Conservation (phyloP, 2,797 vertebrate genomes). For the Heteromormyrus szaboi region DNA sequence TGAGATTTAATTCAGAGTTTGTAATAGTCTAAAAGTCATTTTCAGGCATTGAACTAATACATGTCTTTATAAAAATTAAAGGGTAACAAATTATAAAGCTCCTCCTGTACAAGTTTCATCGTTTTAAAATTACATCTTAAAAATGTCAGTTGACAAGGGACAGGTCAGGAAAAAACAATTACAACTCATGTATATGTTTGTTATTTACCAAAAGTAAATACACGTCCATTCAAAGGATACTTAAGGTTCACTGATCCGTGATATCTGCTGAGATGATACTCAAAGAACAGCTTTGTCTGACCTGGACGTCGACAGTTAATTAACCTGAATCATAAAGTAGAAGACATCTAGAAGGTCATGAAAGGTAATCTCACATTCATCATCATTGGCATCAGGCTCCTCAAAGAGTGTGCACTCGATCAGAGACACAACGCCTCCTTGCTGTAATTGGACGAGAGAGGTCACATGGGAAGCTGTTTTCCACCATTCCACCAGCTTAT, state of each 20-base stretch:
- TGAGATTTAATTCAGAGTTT: background rate
- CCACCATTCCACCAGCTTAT: background rate
- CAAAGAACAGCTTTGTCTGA: conserved; percentile 47
- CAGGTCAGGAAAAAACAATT: background rate
- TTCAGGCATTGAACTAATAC: background rate
- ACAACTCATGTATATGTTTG: background rate
- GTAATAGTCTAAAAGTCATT: background rate
- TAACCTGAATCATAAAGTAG: conserved; percentile 47
- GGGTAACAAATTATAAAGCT: background rate
- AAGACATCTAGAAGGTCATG: conserved; percentile 22
- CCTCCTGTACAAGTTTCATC: background rate
- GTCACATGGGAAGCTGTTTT: background rate
- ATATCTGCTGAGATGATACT: conserved; percentile 48
- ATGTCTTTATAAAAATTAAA: background rate
- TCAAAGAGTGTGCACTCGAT: conserved; percentile 93
- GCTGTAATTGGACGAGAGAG: conserved; percentile 61
- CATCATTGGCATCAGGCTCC: conserved; percentile 82
- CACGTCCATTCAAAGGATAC: background rate
- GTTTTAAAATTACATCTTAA: background rate
- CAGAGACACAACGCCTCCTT: conserved; percentile 92
- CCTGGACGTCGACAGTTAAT: conserved; percentile 56
- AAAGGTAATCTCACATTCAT: conserved; percentile 78
- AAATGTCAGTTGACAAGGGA: background rate
- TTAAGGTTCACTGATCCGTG: background rate
- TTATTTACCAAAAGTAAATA: background rate